phyloP scores from a whole-genome alignment of 2,888 invertebrate species.

The Drosophila kokeensis region DNA sequence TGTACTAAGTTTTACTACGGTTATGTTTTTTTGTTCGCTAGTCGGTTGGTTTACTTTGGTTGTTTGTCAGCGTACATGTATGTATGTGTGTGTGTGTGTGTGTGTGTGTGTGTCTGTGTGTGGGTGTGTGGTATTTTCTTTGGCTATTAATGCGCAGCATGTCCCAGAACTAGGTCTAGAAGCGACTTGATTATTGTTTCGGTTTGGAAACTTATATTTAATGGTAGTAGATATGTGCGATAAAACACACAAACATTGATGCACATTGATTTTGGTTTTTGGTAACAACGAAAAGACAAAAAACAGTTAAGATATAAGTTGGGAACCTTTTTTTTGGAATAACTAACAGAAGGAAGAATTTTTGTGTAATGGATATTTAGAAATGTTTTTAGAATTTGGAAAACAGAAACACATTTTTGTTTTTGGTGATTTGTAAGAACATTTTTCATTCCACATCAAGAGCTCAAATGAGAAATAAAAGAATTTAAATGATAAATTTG shows the following conservation, averaged over 20 bases:
- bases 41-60: slow-evolving; percentile 22
- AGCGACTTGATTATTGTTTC: slow-evolving; percentile 38
- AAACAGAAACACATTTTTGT: slow-evolving; percentile 36
- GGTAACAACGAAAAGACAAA: slow-evolving; percentile 16
- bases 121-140: not conserved
- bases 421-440: slow-evolving; percentile 23
- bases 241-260: slow-evolving; percentile 59
- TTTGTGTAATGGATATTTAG: not conserved
- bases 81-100: slow-evolving; percentile 18
- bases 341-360: slow-evolving; percentile 3
- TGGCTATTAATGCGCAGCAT: slow-evolving; percentile 38
- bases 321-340: slow-evolving; percentile 16
- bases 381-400: slow-evolving; percentile 31
- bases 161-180: slow-evolving; percentile 53
- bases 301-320: slow-evolving; percentile 30
- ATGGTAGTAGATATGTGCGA: slow-evolving; percentile 45
- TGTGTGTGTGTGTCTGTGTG: slow-evolving; percentile 1
- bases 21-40: slow-evolving; percentile 10
- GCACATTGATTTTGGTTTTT: slow-evolving; percentile 36
- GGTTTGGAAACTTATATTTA: slow-evolving; percentile 10
- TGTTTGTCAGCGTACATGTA: slow-evolving; percentile 25
- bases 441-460: slow-evolving; percentile 75
- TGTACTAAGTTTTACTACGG: slow-evolving; percentile 20
- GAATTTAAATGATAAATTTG: slow-evolving; percentile 18
- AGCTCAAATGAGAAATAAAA: slow-evolving; percentile 37